A percentile compares a stretch with the other conserved stretches of the same genome.
phyloP scores from a whole-genome alignment of 2,797 vertebrate genomes.

The Clarias laeviceps region DNA sequence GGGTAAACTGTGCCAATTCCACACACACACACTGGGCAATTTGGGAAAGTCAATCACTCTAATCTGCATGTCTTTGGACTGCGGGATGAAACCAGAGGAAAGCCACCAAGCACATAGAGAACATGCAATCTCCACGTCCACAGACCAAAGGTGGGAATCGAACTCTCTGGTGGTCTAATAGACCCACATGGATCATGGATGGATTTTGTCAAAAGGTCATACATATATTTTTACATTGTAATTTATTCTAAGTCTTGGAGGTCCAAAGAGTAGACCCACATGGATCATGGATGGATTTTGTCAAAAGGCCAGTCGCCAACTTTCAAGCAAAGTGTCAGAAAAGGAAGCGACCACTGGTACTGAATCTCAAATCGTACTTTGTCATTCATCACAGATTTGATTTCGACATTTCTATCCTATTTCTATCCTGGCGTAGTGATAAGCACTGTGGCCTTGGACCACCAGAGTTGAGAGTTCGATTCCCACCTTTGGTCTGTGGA shows the following conservation, averaged over 20 bases:
- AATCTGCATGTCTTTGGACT: too few species aligned
- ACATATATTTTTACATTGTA: not conserved
- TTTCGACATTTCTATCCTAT: not conserved
- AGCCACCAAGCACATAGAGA: too few species aligned
- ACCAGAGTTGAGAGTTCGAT: too few species aligned
- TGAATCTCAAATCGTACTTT: slow-evolving; percentile 31
- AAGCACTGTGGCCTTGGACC: too few species aligned
- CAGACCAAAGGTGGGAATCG: too few species aligned
- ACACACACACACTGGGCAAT: too few species aligned
- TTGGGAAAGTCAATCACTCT: too few species aligned
- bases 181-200: slow-evolving; percentile 84
- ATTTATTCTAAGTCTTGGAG: slow-evolving; percentile 74
- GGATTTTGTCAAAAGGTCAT: slow-evolving; percentile 87
- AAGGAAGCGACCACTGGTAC: slow-evolving; percentile 86
- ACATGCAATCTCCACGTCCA: too few species aligned
- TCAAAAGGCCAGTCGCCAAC: slow-evolving; percentile 84
- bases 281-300: slow-evolving; percentile 92
- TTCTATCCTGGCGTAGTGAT: not conserved
- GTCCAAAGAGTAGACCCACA: slow-evolving; percentile 85
- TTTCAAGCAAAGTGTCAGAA: slow-evolving; percentile 83
- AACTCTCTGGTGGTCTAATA: too few species aligned
- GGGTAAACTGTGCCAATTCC: too few species aligned
- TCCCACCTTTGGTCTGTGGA: too few species aligned
- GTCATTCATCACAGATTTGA: not conserved
- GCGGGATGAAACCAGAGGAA: too few species aligned